These are phyloP conservation scores for Chlamydotis undulata DNA, from an alignment of 2,113 vertebrate genomes.

Conservation along the genomic window DNA sequence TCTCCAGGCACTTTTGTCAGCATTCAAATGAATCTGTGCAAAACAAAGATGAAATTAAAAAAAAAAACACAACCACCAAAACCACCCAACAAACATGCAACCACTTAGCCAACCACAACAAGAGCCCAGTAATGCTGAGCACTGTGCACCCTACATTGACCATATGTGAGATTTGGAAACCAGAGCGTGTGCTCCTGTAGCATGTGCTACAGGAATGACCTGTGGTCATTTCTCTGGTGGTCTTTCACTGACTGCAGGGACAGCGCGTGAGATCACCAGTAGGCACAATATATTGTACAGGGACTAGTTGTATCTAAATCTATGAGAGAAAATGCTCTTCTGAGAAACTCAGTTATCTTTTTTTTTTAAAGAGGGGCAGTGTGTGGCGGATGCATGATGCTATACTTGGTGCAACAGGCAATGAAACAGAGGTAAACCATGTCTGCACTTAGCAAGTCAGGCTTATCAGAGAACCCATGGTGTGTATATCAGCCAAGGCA, in stretches of 20 bases:
- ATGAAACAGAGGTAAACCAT: not conserved
- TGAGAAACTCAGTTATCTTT: not conserved
- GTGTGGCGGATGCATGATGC: not conserved
- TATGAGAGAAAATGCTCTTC: not conserved
- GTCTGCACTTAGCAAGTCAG: not conserved
- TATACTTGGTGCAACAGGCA: not conserved
- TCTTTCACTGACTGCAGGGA: not conserved
- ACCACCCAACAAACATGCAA: not conserved
- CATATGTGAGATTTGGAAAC: rapidly evolving
- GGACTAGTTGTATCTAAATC: not conserved
- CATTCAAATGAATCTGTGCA: not conserved
- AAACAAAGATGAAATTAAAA: not conserved
- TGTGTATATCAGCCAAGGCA: not conserved
- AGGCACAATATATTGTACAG: not conserved
- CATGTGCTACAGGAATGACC: not conserved
- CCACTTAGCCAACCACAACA: not conserved
- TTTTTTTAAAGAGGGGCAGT: not conserved
- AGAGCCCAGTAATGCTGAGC: rapidly evolving
- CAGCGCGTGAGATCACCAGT: not conserved
- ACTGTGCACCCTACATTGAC: not conserved
- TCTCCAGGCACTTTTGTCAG: conserved; percentile 20
- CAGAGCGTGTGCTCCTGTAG: rapidly evolving
- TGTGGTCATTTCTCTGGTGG: not conserved
- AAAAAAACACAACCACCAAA: not conserved
- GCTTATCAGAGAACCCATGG: not conserved